Conservation (phyloP, 23 tunicate genomes). For the Trididemnum clinides region DNA sequence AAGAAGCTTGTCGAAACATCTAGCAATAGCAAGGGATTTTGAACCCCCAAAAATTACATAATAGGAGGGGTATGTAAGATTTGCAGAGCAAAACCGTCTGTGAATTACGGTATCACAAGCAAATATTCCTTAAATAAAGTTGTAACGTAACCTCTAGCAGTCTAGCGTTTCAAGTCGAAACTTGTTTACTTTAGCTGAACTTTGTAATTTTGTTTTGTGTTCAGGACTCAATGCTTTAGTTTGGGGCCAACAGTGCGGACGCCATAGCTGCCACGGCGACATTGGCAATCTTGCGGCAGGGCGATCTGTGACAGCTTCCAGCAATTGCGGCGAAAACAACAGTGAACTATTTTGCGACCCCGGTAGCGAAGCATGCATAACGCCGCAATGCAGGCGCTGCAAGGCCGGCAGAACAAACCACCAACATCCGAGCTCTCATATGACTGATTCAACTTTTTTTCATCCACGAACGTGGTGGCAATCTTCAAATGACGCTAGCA, state of each 20-base stretch:
- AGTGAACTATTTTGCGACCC: constrained; percentile 49
- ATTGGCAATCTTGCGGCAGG: constrained; percentile 76
- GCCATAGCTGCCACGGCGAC: constrained; percentile 75
- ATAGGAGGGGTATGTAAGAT: no score
- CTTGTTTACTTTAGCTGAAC: no score
- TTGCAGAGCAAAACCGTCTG: no score
- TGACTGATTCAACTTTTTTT: constrained; percentile 61
- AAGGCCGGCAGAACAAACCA: constrained; percentile 37
- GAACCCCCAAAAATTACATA: no score
- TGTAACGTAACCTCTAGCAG: no score
- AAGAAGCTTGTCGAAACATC: no score
- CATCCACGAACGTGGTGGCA: constrained; percentile 68
- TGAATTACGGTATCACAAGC: no score
- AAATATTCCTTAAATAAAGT: no score
- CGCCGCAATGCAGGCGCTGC: constrained; percentile 65
- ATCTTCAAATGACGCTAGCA: constrained; percentile 22
- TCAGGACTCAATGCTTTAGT: no score
- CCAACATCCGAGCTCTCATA: constrained; percentile 64
- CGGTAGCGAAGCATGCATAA: constrained; percentile 17
- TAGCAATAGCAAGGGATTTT: no score
- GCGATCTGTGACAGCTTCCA: constrained; percentile 31
- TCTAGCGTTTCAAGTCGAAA: no score
- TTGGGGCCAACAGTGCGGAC: constrained; percentile 54
- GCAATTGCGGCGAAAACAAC: constrained; percentile 50
- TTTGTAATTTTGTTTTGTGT: no score